Conservation (phyloP, 2,888 invertebrate genomes). For the Apodemia hepburni region DNA sequence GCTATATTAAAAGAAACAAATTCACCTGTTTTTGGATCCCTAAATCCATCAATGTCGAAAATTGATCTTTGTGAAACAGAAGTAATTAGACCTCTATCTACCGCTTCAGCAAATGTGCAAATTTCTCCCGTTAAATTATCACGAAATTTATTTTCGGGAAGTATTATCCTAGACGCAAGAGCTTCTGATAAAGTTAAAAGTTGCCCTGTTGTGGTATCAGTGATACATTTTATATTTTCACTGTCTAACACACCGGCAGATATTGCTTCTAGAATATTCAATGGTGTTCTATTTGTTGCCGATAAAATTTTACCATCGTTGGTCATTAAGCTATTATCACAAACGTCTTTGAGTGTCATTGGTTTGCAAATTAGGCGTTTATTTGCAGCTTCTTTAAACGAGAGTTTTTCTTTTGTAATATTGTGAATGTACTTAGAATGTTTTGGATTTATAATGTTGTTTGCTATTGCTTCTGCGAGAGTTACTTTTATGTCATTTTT, state of each 20-base stretch:
- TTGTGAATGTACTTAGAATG: conserved; percentile 90
- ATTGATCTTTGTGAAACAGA: conserved; percentile 93
- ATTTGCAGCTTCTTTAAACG: conserved; percentile 90
- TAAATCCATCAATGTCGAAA: conserved; percentile 95
- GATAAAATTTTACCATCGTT: conserved; percentile 89
- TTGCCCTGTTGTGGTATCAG: conserved; percentile 89
- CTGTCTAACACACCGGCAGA: conserved; percentile 93
- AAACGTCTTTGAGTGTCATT: conserved; percentile 94
- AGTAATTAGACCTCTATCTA: conserved; percentile 92
- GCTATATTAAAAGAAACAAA: conserved; percentile 92
- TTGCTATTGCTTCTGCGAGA: conserved; percentile 88
- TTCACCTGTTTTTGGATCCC: conserved; percentile 89
- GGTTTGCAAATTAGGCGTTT: conserved; percentile 92
- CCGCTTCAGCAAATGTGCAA: conserved; percentile 91
- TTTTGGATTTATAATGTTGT: conserved; percentile 89
- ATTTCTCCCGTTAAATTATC: conserved; percentile 87
- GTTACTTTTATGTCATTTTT: conserved; percentile 89
- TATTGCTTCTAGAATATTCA: conserved; percentile 92
- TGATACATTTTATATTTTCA: conserved; percentile 90
- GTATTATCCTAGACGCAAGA: conserved; percentile 88
- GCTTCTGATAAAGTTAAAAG: conserved; percentile 93
- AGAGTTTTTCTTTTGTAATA: conserved; percentile 86
- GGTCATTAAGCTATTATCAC: conserved; percentile 89
- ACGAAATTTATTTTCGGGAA: conserved; percentile 86
- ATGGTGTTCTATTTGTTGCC: conserved; percentile 86